Conservation (phyloP, 2,113 vertebrate species). For the Dolichotis patagonum region DNA sequence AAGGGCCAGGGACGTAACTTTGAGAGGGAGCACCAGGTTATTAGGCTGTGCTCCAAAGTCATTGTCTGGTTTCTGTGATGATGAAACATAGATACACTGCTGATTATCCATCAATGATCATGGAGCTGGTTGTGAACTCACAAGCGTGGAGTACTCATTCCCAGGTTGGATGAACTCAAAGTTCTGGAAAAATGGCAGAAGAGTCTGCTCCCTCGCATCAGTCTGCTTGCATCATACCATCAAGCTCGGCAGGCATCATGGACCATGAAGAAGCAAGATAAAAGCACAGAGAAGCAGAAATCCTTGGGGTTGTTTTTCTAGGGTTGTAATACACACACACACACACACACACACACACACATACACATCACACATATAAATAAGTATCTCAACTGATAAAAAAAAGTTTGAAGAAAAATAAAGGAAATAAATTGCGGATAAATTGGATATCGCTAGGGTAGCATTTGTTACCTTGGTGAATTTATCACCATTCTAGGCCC, state of each 20-base stretch:
- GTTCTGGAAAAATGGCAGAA: neutral
- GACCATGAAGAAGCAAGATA: neutral
- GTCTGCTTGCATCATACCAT: neutral
- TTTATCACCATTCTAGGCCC: slow-evolving; percentile 53
- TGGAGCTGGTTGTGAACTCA: neutral
- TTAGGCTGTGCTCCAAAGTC: neutral
- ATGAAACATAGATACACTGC: neutral
- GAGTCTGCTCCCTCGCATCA: neutral
- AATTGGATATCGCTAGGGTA: slow-evolving; percentile 26
- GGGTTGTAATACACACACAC: neutral
- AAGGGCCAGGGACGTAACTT: neutral
- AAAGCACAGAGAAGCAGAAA: neutral
- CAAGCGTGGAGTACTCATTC: neutral
- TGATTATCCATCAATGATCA: neutral
- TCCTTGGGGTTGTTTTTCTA: neutral
- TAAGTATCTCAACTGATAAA: neutral
- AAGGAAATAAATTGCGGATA: slow-evolving; percentile 34
- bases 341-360: neutral
- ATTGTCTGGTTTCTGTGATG: neutral
- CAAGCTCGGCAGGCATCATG: neutral
- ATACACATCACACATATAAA: neutral
- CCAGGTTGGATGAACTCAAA: neutral
- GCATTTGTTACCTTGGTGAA: slow-evolving; percentile 67
- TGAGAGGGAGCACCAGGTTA: neutral
- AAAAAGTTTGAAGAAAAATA: slow-evolving; percentile 3